Evolutionary conservation across 2,113 vertebrate species (phyloP), one percentile per base, ranked within the genome.

Genomic region (Sphyrna mokarran): DNA sequence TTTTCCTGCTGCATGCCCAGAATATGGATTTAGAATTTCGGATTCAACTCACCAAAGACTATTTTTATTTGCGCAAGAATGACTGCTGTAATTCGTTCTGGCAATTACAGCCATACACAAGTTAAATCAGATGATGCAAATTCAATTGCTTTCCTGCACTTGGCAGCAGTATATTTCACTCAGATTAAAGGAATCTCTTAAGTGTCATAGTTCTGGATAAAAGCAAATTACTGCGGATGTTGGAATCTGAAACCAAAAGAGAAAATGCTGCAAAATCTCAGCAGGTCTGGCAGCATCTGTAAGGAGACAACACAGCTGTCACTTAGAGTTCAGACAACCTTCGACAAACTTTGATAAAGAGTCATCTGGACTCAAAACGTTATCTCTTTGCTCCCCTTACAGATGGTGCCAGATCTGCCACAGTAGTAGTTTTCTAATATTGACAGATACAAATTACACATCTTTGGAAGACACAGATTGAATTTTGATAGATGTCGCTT

Each of bases 61-160:
- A 63, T n/a, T 94, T 94, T 94, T 94, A 94, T 89, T 89, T 89
- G 43, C 20, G 48, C 86, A 58, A 58, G 86, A 89, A 22, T 13
- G 85, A 58, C 11, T 83, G 80, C 80, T 20, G 80, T 37, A 40
- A 76, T 33, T 83, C 22, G 37, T 40, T 83, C 40, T 83, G 80
- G 37, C 80, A 61, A 90, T 90, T 90, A 54, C 29, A 61, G 13
- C 13, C 10, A 29, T 16, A 13, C 58, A 90, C 61, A 90, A 40
- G 40, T 80, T 37, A 80, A 37, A 80, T 83, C 80, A 83, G 80
- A 20, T 33, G 43, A 61, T 61, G 87, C 58, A 58, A 7, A 11
- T 26, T 33, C 43, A 90, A 61, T 90, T 33, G 20, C 48, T 5
- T 61, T 90, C 33, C 86, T 89, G 22, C 54, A 58, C 48, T 89